Evolutionary conservation across 2,113 vertebrate species (phyloP).

Genomic region (Aphyosemion australe): DNA sequence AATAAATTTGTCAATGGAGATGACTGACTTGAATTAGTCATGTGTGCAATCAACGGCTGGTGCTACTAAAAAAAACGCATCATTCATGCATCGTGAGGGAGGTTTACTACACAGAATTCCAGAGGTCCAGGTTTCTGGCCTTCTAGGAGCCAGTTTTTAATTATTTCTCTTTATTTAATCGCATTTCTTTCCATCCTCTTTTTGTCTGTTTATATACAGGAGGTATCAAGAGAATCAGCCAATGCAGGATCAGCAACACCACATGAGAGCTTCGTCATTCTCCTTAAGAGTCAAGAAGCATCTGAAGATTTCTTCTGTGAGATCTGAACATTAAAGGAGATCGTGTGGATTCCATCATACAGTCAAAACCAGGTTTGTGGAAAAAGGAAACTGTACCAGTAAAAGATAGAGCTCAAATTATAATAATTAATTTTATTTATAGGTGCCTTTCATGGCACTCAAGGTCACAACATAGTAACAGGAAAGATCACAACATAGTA

Average conservation of each 20-base stretch:
- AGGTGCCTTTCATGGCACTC: too few relatives aligned
- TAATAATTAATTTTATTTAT: too few relatives aligned
- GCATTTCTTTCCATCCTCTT: constrained; percentile 6
- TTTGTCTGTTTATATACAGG: constrained; percentile 45
- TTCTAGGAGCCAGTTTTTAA: neutral
- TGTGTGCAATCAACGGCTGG: too few relatives aligned
- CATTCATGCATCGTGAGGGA: too few relatives aligned
- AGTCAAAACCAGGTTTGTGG: constrained; percentile 74
- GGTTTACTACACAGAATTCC: too few relatives aligned
- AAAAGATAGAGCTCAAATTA: neutral
- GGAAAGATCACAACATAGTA: too few relatives aligned
- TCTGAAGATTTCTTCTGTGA: constrained; percentile 39
- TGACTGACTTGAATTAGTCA: too few relatives aligned
- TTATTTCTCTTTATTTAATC: constrained; percentile 1
- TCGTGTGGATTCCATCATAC: constrained; percentile 68
- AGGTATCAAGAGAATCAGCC: constrained; percentile 59
- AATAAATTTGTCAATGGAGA: too few relatives aligned
- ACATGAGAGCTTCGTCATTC: constrained; percentile 47
- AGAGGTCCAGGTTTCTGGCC: too few relatives aligned
- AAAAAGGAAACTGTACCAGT: too few relatives aligned
- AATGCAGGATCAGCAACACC: constrained; percentile 45
- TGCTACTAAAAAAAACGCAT: too few relatives aligned
- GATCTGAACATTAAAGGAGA: constrained; percentile 31
- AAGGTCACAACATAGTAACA: too few relatives aligned
- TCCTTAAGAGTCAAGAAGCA: constrained; percentile 13